A percentile compares a stretch with the other conserved stretches of the same genome.
Evolutionary conservation across 2,797 vertebrate genomes (phyloP).

Genomic region (Acrossocheilus fasciatus): DNA sequence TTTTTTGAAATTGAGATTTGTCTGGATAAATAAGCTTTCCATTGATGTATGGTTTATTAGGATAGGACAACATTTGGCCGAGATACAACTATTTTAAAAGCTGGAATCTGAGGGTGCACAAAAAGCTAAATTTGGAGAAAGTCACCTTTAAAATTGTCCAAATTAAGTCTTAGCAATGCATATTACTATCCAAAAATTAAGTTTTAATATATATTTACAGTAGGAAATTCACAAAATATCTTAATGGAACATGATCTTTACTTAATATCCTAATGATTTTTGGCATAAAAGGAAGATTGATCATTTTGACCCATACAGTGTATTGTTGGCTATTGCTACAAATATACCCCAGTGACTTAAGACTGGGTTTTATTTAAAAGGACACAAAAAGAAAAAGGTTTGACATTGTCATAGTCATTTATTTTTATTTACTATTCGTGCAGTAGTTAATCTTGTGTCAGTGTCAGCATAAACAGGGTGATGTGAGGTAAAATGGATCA

Average conservation of each 20-base stretch:
- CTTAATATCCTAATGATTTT: background rate
- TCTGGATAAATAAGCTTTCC: no score
- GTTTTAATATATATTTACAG: background rate
- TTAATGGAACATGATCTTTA: background rate
- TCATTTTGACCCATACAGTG: background rate
- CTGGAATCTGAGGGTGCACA: background rate
- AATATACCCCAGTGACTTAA: background rate
- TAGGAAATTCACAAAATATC: background rate
- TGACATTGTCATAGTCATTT: background rate
- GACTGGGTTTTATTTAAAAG: background rate
- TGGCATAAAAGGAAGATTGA: no score
- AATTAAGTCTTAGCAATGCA: no score
- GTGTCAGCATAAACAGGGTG: background rate
- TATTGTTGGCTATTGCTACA: background rate
- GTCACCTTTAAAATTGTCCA: background rate
- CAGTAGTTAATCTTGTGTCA: background rate
- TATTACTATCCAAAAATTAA: background rate
- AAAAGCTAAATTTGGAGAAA: background rate
- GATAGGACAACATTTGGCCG: no score
- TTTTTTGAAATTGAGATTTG: no score
- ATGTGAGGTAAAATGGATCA: background rate
- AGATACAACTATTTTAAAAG: no score
- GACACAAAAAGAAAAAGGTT: background rate
- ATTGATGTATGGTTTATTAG: no score
- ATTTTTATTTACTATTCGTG: background rate